Evolutionary conservation across 2,797 vertebrate genomes (phyloP).

Genomic region (Notoglanidium macrostoma): DNA sequence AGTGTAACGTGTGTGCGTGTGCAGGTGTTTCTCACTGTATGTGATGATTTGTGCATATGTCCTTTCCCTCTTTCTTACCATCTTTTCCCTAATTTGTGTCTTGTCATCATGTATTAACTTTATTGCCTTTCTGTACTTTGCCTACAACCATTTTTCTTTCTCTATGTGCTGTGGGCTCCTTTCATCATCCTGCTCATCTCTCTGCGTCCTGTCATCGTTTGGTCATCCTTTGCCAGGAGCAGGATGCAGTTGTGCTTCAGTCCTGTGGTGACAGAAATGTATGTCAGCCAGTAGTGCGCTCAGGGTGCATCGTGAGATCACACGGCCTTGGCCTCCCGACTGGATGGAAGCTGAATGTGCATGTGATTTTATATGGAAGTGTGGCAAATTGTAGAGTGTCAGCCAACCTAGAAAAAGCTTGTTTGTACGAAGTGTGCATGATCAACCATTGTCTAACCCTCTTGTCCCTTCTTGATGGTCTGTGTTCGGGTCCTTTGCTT

Average conservation of each 20-base stretch:
- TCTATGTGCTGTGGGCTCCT: slow-evolving; percentile 24
- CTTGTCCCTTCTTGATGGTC: neutral
- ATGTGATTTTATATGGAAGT: slow-evolving; percentile 65
- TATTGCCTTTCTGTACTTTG: slow-evolving; percentile 45
- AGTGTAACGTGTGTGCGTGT: neutral
- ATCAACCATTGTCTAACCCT: slow-evolving; percentile 61
- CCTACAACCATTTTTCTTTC: slow-evolving; percentile 29
- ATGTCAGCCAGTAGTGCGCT: slow-evolving; percentile 70
- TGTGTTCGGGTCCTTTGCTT: slow-evolving; percentile 44
- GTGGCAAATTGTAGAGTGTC: slow-evolving; percentile 50
- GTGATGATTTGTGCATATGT: neutral
- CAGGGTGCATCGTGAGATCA: slow-evolving; percentile 68
- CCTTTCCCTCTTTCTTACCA: neutral
- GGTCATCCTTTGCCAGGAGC: slow-evolving; percentile 56
- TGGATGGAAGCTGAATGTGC: slow-evolving; percentile 69
- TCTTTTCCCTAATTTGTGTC: neutral
- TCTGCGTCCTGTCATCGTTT: slow-evolving; percentile 63
- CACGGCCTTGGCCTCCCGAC: slow-evolving; percentile 63
- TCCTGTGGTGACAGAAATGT: slow-evolving; percentile 74
- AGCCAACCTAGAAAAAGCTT: slow-evolving; percentile 51
- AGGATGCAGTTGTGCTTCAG: slow-evolving; percentile 79
- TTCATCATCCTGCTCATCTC: slow-evolving; percentile 52
- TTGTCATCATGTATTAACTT: slow-evolving; percentile 25
- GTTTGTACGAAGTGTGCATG: slow-evolving; percentile 70
- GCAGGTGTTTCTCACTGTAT: neutral